Evolutionary conservation across 2,113 vertebrate genomes (phyloP).

Genomic region (Equus przewalskii): DNA sequence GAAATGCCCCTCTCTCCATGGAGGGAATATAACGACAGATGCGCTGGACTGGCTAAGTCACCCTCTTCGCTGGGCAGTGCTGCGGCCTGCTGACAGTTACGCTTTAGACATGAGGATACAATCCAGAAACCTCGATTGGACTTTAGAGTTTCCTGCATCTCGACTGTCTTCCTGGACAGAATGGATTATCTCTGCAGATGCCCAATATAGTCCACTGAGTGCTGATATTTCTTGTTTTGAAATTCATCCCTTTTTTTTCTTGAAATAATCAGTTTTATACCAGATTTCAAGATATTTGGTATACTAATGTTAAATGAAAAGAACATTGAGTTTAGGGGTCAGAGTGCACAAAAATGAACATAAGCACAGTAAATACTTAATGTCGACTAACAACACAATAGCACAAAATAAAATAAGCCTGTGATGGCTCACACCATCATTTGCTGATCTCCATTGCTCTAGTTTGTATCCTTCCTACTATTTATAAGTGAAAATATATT

Average conservation of each 20-base stretch:
- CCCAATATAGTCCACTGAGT: not conserved
- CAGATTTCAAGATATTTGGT: not conserved
- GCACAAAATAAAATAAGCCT: not conserved
- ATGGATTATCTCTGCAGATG: not conserved
- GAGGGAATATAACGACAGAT: not conserved
- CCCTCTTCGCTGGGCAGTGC: not conserved
- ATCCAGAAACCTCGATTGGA: not conserved
- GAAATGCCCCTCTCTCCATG: not conserved
- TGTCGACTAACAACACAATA: fast-evolving
- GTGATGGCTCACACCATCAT: fast-evolving
- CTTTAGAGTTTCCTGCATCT: not conserved
- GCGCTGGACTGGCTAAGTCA: too few species aligned
- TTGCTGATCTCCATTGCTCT: not conserved
- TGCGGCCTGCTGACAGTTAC: not conserved
- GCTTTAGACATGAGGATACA: not conserved
- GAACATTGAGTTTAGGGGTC: not conserved
- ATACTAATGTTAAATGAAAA: not conserved
- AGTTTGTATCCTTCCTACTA: not conserved
- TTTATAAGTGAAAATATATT: not conserved
- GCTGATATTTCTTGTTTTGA: not conserved
- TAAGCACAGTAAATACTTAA: too few species aligned
- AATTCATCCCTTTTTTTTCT: not conserved
- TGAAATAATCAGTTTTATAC: not conserved
- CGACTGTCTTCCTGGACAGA: not conserved
- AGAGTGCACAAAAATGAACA: not conserved